Evolutionary conservation across 1,140 invertebrate species (phyloP), one percentile per base, ranked within the genome.

Genomic region (Ephestia elutella): DNA sequence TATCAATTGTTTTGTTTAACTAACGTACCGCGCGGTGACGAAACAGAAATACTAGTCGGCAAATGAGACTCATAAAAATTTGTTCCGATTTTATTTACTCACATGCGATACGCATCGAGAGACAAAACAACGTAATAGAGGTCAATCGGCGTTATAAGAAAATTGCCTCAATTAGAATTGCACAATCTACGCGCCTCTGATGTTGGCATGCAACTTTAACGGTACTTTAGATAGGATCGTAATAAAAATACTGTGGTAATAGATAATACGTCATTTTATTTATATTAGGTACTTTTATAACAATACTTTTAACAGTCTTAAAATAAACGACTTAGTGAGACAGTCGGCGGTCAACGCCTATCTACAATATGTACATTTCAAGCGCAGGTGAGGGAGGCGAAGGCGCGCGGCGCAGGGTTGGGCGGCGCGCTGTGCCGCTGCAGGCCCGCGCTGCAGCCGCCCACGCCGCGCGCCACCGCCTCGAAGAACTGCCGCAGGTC

Each of bases 251-350:
- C 13, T 17, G 38, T 10, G 49, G 44, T 73, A 80, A 80, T 79
- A 70, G 70, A 73, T 78, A 80, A 82, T 86, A 80, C 73, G 75
- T 70, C 63, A 68, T 82, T 82, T 25, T 82, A 71, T 75, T 83
- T 86, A 87, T 86, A 86, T 86, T 87, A 87, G 80, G 71, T 86
- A 82, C 59, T 80, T 84, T 65, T 79, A 80, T 83, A 85, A 85
- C 80, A 87, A 87, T 87, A 87, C 80, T 86, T 85, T 78, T 86
- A 87, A 87, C 85, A 87, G 82, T 87, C 85, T 87, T 87, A 87
- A 77, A 83, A 79, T 77, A 65, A 81, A 83, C 82, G 85, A 87
- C 82, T 87, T 80, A 81, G 81, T 71, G 66, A 77, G 69, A 77
- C 70, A 71, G 63, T 51, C 64, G 67, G 76, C 82, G 80, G 61